phyloP scores from a whole-genome alignment of 2,888 invertebrate genomes.

The Cybosia mesomella region DNA sequence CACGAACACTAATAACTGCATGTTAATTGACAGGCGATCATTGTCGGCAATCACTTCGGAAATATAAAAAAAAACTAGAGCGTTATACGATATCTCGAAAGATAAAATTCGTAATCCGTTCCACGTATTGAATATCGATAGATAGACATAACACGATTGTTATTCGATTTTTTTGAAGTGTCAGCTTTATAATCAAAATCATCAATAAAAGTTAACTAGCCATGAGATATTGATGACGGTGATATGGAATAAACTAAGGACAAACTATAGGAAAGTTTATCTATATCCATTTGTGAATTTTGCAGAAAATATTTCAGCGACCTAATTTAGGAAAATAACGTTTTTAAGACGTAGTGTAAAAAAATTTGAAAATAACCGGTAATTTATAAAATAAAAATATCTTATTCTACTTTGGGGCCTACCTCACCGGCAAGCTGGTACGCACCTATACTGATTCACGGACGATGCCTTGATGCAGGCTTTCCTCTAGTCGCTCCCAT shows the following conservation, averaged over 20 bases:
- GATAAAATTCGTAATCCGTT: constrained; percentile 68
- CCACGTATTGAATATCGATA: constrained; percentile 61
- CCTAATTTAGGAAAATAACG: too few relatives aligned
- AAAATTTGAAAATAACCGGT: too few relatives aligned
- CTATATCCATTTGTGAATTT: neutral
- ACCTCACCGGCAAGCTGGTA: too few relatives aligned
- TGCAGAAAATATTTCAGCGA: too few relatives aligned
- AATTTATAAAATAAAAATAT: too few relatives aligned
- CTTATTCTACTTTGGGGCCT: too few relatives aligned
- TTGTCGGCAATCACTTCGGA: constrained; percentile 62
- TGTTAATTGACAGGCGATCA: constrained; percentile 71
- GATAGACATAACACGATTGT: constrained; percentile 51
- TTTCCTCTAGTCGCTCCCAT: too few relatives aligned
- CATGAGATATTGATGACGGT: constrained; percentile 1
- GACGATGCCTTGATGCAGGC: too few relatives aligned
- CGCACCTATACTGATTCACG: too few relatives aligned
- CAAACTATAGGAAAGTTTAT: neutral
- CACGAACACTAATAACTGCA: constrained; percentile 69
- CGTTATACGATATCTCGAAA: constrained; percentile 61
- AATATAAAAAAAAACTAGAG: constrained; percentile 58
- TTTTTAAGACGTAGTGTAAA: too few relatives aligned
- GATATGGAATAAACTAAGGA: neutral
- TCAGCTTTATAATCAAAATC: constrained; percentile 41
- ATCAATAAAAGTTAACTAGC: constrained; percentile 33
- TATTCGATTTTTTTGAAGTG: constrained; percentile 32